Conservation (phyloP, 2,888 invertebrate species). For the Stenodera caucasica region DNA sequence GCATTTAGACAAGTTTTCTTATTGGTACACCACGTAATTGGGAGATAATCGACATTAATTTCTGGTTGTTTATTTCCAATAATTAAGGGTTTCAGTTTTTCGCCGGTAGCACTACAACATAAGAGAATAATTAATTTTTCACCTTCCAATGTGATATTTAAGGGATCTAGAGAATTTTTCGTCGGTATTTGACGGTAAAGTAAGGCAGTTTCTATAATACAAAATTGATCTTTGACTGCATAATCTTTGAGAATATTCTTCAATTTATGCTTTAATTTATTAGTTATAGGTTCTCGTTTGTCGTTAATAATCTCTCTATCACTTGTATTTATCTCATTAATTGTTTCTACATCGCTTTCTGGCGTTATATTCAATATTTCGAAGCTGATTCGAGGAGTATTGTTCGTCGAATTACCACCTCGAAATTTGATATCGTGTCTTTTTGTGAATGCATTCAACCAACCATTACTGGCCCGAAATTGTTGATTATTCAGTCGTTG, state of each 20-base stretch:
- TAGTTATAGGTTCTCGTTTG: not conserved
- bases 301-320: not conserved
- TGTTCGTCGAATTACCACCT: not conserved
- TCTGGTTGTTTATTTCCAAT: not conserved
- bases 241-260: conserved; percentile 4
- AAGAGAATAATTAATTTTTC: not conserved
- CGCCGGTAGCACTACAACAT: not conserved
- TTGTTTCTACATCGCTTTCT: not conserved
- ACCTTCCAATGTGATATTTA: not conserved
- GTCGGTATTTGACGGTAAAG: not conserved
- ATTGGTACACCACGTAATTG: not conserved
- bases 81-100: not conserved
- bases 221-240: not conserved
- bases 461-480: not conserved
- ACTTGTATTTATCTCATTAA: not conserved
- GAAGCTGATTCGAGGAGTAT: not conserved
- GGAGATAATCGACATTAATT: not conserved
- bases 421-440: conserved; percentile 1
- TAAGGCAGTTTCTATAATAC: not conserved
- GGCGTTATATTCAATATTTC: not conserved
- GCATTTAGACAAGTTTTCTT: not conserved
- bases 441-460: conserved; percentile 5
- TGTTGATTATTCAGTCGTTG: not conserved
- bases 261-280: not conserved
- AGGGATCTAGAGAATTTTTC: not conserved